phyloP scores from a whole-genome alignment of 53 echinoderm and acorn worm genomes.

The Patiria pectinifera region DNA sequence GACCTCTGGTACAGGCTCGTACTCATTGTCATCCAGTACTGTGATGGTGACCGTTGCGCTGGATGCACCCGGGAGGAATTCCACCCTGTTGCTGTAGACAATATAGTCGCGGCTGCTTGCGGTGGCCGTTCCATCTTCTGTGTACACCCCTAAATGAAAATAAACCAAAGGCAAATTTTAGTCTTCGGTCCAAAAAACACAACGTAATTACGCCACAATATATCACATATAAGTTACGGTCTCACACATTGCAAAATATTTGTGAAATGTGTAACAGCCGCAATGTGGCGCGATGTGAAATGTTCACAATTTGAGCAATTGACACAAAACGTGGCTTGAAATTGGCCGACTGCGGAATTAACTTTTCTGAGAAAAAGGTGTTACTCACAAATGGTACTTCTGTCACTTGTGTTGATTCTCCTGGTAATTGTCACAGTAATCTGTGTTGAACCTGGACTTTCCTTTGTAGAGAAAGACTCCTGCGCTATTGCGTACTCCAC shows the following conservation, averaged over 20 bases:
- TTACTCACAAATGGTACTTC: conserved; percentile 25
- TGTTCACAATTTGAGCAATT: no score
- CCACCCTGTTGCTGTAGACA: background rate
- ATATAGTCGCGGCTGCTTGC: conserved; percentile 6
- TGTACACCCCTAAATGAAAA: conserved; percentile 33
- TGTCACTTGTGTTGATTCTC: background rate
- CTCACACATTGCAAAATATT: no score
- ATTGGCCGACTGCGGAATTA: no score
- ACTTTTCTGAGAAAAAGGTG: no score
- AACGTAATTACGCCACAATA: no score
- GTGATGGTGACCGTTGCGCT: background rate
- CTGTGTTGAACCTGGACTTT: background rate
- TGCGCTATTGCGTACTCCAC: conserved; percentile 33
- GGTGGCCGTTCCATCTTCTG: conserved; percentile 48
- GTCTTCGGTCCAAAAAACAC: background rate
- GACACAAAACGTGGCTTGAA: no score
- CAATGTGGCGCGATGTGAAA: no score
- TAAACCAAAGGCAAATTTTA: background rate
- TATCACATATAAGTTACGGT: no score
- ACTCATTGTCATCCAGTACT: conserved; percentile 27
- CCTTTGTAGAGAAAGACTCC: conserved; percentile 1
- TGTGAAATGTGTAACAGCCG: no score
- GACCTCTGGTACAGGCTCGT: conserved; percentile 13
- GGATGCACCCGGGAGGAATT: background rate
- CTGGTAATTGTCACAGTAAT: background rate